A percentile compares a stretch with the other conserved stretches of the same genome.
Evolutionary conservation across 53 echinoderm and acorn worm species (phyloP).

Genomic region (Stichopus horrens): DNA sequence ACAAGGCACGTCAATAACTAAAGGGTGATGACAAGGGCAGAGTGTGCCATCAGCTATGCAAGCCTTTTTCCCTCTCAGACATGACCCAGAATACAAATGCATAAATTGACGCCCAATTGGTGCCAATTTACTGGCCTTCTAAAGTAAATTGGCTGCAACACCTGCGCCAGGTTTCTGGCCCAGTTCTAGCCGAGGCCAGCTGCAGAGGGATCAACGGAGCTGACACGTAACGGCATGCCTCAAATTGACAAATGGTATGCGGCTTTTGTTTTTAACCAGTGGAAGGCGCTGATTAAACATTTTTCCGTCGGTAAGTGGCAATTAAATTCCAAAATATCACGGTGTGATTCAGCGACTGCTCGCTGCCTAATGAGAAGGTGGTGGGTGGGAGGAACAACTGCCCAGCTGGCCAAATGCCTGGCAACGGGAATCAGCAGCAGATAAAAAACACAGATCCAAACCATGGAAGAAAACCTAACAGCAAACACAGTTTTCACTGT

Average conservation of each 20-base stretch:
- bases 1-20: slow-evolving; percentile 41
- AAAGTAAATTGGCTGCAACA: slow-evolving; percentile 43
- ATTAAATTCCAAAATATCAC: slow-evolving; percentile 28
- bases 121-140: slow-evolving; percentile 45
- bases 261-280: slow-evolving; percentile 28
- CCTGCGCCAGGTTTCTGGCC: slow-evolving; percentile 45
- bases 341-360: slow-evolving; percentile 11
- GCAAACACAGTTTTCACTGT: too few relatives aligned
- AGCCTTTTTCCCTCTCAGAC: slow-evolving; percentile 19
- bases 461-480: too few relatives aligned
- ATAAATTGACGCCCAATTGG: slow-evolving; percentile 50
- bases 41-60: slow-evolving; percentile 35
- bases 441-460: too few relatives aligned
- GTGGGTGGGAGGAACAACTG: neutral
- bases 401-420: too few relatives aligned
- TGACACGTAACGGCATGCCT: slow-evolving; percentile 38
- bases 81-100: slow-evolving; percentile 51
- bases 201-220: slow-evolving; percentile 23
- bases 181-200: slow-evolving; percentile 36
- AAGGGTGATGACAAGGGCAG: slow-evolving; percentile 24
- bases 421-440: too few relatives aligned
- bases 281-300: slow-evolving; percentile 39
- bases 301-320: slow-evolving; percentile 42
- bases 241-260: slow-evolving; percentile 44
- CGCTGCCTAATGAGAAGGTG: slow-evolving; percentile 26